These are phyloP conservation scores for Henricia sp. DNA, from an alignment of 53 echinoderm and acorn worm species.

Conservation along the genomic window DNA sequence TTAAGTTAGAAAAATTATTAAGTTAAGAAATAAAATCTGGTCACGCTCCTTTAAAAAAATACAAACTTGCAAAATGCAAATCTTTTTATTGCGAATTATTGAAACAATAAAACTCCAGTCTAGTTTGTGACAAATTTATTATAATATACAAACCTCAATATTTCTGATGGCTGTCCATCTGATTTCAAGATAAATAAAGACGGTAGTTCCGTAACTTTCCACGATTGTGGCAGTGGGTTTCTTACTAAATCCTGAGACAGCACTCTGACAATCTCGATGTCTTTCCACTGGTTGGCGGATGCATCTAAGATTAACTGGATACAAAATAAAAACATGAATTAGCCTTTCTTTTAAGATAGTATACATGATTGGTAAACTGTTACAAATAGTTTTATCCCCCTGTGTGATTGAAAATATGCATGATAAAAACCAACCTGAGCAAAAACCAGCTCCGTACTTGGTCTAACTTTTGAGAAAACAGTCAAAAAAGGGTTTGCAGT, in stretches of 20 bases:
- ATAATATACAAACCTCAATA: conserved; percentile 32
- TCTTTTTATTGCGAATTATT: no score
- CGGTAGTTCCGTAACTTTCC: conserved; percentile 36
- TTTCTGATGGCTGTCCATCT: conserved; percentile 40
- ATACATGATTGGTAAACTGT: no score
- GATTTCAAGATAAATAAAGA: conserved; percentile 31
- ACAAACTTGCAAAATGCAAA: neutral
- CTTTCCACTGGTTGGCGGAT: neutral
- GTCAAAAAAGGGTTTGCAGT: no score
- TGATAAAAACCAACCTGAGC: no score
- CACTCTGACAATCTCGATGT: conserved; percentile 44
- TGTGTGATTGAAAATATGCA: no score
- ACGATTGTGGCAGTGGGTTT: conserved; percentile 4
- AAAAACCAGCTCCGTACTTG: no score
- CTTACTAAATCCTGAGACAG: conserved; percentile 9
- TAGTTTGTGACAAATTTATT: neutral
- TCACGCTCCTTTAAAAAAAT: no score
- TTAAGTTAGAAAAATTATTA: no score
- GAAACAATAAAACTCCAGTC: neutral
- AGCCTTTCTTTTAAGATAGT: no score
- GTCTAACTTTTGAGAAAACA: no score
- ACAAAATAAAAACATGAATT: neutral
- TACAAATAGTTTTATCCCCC: no score
- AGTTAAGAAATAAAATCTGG: no score
- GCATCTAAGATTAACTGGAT: conserved; percentile 68